A percentile compares a stretch with the other conserved stretches of the same genome.
Conservation (phyloP, 1,140 invertebrate genomes). For the Danaus melanippus region DNA sequence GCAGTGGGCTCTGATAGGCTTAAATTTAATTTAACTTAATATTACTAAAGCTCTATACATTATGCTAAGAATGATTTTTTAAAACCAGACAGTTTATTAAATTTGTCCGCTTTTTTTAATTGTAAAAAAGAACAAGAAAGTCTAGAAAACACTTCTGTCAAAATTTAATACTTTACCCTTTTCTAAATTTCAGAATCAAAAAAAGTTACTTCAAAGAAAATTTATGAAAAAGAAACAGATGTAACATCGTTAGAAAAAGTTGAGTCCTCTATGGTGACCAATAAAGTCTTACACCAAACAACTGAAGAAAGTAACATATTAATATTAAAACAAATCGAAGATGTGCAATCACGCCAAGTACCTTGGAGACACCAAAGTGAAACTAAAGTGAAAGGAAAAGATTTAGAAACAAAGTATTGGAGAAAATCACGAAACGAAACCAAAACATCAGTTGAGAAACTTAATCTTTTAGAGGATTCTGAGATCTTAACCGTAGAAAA, state of each 20-base stretch:
- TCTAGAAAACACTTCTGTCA: too few species aligned
- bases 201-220: conserved; percentile 27
- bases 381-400: conserved; percentile 25
- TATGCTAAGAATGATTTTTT: too few species aligned
- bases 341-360: conserved; percentile 42
- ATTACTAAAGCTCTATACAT: too few species aligned
- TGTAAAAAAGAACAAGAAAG: too few species aligned
- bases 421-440: conserved; percentile 33
- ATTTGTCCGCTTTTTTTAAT: too few species aligned
- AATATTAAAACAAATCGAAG: conserved; percentile 40
- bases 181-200: conserved; percentile 42
- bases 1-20: too few species aligned
- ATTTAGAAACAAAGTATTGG: conserved; percentile 43
- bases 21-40: too few species aligned
- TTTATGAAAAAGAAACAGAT: conserved; percentile 35
- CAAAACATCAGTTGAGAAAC: conserved; percentile 15
- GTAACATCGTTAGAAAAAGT: conserved; percentile 15
- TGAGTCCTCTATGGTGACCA: conserved; percentile 22
- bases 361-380: conserved; percentile 40
- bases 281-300: conserved; percentile 34
- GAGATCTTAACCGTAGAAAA: conserved; percentile 13
- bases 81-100: too few species aligned
- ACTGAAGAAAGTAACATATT: conserved; percentile 57
- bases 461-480: conserved; percentile 1
- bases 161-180: background rate